phyloP scores from a whole-genome alignment of 2,888 invertebrate species.

The Geophilus truncorum region DNA sequence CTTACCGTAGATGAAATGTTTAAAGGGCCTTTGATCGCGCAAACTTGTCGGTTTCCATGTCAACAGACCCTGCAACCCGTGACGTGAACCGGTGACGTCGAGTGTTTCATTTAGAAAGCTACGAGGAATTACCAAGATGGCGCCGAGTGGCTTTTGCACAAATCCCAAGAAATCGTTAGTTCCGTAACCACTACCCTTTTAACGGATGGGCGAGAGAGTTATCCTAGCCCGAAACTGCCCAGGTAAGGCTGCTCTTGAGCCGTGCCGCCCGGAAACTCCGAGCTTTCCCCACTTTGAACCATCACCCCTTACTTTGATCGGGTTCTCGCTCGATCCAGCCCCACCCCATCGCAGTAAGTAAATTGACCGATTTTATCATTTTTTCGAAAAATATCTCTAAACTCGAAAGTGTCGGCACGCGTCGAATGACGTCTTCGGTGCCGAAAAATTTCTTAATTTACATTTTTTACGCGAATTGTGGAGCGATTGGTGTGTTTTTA shows the following conservation, averaged over 20 bases:
- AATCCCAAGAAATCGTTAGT: background rate
- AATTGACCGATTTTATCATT: background rate
- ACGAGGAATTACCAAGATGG: constrained; percentile 27
- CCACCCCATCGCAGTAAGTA: background rate
- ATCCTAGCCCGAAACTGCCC: background rate
- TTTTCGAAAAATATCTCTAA: too few species aligned
- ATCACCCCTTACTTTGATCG: background rate
- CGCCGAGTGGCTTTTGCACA: constrained; percentile 1
- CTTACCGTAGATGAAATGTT: background rate
- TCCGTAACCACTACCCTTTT: background rate
- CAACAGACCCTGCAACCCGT: constrained; percentile 23
- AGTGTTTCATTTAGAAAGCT: background rate
- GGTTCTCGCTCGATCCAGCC: background rate
- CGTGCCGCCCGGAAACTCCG: background rate
- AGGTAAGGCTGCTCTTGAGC: background rate
- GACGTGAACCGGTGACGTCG: constrained; percentile 17
- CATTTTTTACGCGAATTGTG: too few species aligned
- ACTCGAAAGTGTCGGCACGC: too few species aligned
- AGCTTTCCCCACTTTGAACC: background rate
- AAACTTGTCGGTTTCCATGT: constrained; percentile 19
- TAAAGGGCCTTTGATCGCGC: background rate
- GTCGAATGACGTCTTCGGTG: too few species aligned
- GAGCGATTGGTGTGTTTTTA: background rate
- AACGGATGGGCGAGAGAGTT: background rate
- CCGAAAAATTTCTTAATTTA: background rate